A percentile compares a stretch with the other conserved stretches of the same genome.
Conservation (phyloP, 1,140 invertebrate genomes). For the Eriocheir sinensis region DNA sequence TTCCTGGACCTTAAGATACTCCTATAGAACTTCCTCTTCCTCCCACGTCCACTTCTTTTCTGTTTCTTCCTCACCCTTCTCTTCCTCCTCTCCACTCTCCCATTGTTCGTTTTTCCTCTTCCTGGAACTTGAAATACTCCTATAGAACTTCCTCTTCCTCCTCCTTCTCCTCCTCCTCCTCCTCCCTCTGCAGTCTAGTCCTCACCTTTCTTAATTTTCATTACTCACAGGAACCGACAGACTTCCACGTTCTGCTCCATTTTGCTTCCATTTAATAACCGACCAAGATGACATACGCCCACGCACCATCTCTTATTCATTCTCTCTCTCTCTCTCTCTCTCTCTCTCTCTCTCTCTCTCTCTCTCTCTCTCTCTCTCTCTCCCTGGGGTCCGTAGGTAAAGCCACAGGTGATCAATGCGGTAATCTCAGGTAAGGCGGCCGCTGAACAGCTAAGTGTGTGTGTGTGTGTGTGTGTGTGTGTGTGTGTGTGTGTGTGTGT, state of each 20-base stretch:
- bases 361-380: neutral
- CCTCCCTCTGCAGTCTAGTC: neutral
- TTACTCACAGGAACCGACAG: neutral
- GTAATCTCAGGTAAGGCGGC: neutral
- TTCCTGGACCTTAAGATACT: no score
- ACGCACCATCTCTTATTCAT: no score
- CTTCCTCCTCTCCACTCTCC: no score
- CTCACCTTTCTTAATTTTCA: neutral
- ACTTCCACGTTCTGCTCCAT: neutral
- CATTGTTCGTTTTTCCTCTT: no score
- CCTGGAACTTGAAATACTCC: no score
- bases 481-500: neutral
- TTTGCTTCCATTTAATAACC: neutral
- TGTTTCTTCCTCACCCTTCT: no score
- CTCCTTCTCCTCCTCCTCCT: neutral
- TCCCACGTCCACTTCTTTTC: no score
- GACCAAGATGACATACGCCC: no score
- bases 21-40: no score
- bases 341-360: neutral
- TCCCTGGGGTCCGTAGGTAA: neutral
- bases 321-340: neutral
- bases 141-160: no score
- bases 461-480: slow-evolving; percentile 22
- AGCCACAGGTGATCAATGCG: slow-evolving; percentile 8
- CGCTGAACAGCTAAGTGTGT: neutral